Evolutionary conservation across 2,797 vertebrate genomes (phyloP).

Genomic region (Muscicapa comitata): DNA sequence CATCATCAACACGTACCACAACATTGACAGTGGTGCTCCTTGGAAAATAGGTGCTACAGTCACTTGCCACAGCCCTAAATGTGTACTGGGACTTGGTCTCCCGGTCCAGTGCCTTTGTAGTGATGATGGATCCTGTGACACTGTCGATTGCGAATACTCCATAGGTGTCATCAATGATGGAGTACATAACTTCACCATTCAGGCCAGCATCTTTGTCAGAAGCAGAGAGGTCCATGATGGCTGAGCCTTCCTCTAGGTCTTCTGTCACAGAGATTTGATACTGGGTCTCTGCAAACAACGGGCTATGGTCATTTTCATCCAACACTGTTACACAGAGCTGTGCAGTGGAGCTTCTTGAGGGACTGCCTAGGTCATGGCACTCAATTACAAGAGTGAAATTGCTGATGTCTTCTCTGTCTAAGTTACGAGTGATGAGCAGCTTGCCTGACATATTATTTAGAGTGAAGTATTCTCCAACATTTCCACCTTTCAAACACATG

Average conservation of each 20-base stretch:
- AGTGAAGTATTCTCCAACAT: constrained; percentile 78
- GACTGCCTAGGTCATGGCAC: constrained; percentile 81
- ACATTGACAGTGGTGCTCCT: constrained; percentile 79
- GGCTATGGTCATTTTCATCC: constrained; percentile 90
- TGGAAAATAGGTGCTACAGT: constrained; percentile 75
- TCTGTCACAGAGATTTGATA: constrained; percentile 84
- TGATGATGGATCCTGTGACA: constrained; percentile 75
- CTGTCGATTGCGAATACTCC: constrained; percentile 81
- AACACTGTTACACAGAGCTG: constrained; percentile 80
- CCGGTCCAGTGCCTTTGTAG: constrained; percentile 78
- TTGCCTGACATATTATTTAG: constrained; percentile 83
- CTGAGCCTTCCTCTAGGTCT: constrained; percentile 76
- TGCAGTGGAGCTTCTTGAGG: constrained; percentile 74
- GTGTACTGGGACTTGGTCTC: constrained; percentile 81
- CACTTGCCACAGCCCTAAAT: constrained; percentile 82
- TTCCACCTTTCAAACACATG: constrained; percentile 76
- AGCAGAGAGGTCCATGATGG: constrained; percentile 79
- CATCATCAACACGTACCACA: constrained; percentile 82
- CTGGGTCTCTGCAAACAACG: constrained; percentile 75
- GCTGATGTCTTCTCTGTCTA: constrained; percentile 85
- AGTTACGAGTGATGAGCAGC: constrained; percentile 75
- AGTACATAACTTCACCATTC: constrained; percentile 84
- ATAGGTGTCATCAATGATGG: constrained; percentile 78
- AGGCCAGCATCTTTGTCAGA: constrained; percentile 82
- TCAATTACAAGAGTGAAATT: constrained; percentile 84